Conservation (phyloP, 2,888 invertebrate species). For the Phasia obesa region DNA sequence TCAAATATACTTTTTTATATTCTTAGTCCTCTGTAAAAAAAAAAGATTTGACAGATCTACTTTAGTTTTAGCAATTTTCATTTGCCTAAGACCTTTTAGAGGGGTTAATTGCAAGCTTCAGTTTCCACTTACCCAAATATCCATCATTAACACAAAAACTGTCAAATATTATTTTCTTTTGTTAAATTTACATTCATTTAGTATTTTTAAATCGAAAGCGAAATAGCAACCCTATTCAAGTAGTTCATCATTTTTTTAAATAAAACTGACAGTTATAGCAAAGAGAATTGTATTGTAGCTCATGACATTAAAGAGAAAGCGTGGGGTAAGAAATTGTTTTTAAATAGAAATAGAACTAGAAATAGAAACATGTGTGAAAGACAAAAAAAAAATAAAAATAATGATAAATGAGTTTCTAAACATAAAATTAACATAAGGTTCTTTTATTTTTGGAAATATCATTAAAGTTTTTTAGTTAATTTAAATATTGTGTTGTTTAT, state of each 20-base stretch:
- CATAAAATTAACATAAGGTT: conserved; percentile 21
- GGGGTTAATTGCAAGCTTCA: conserved; percentile 6
- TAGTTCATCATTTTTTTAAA: conserved; percentile 60
- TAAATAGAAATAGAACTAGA: conserved; percentile 1
- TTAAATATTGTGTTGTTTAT: conserved; percentile 14
- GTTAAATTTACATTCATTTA: background rate
- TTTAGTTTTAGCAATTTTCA: too few species aligned
- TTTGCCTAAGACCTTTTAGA: background rate
- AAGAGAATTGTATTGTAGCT: conserved; percentile 3
- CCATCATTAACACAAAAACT: conserved; percentile 35
- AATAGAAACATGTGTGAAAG: conserved; percentile 31
- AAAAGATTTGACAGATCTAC: too few species aligned
- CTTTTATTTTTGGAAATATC: conserved; percentile 4
- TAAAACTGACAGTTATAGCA: conserved; percentile 53
- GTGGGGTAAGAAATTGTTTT: background rate
- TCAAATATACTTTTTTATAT: too few species aligned
- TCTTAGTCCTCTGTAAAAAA: too few species aligned
- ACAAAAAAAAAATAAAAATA: conserved; percentile 1
- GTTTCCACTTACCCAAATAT: background rate
- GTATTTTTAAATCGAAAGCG: background rate
- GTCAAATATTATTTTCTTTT: conserved; percentile 20
- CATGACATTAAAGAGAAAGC: background rate
- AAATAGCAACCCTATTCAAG: conserved; percentile 26
- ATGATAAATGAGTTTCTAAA: conserved; percentile 48
- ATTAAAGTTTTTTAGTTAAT: background rate